These are phyloP conservation scores for Ptychochromis oligacanthus DNA, from an alignment of 2,113 vertebrate species.

Conservation along the genomic window DNA sequence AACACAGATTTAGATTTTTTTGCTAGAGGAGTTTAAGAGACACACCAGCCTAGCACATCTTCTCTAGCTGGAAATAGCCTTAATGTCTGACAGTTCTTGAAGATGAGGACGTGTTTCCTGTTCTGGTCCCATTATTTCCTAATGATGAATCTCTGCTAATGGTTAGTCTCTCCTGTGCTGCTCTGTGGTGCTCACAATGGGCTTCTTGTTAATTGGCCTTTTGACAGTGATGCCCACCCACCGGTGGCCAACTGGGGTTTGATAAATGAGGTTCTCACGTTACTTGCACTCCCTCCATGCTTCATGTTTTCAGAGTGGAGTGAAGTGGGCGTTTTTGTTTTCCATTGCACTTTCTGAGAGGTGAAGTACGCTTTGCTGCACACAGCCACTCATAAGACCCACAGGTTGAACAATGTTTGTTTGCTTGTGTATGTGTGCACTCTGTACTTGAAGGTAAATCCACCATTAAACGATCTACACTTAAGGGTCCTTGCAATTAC, in stretches of 20 bases:
- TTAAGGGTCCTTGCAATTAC: neutral
- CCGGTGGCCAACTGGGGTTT: constrained; percentile 69
- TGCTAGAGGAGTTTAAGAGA: neutral
- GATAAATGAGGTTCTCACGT: constrained; percentile 73
- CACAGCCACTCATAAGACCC: constrained; percentile 33
- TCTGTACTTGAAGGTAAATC: constrained; percentile 4
- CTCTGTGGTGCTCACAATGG: constrained; percentile 61
- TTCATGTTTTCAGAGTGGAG: constrained; percentile 62
- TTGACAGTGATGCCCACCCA: constrained; percentile 77
- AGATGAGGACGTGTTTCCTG: constrained; percentile 50
- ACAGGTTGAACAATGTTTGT: constrained; percentile 6
- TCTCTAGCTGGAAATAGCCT: constrained; percentile 33
- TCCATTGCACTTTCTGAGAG: constrained; percentile 54
- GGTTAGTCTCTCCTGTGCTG: constrained; percentile 54
- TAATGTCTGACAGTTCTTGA: constrained; percentile 18
- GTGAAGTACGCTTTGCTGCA: constrained; percentile 59
- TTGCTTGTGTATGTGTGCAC: neutral
- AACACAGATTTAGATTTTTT: neutral
- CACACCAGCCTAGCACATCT: neutral
- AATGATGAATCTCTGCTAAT: constrained; percentile 71
- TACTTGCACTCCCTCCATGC: constrained; percentile 50
- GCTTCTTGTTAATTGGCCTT: constrained; percentile 77
- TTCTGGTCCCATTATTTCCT: constrained; percentile 67
- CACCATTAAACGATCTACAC: neutral
- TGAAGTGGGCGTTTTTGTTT: constrained; percentile 74